These are phyloP conservation scores for Drosophila rhopaloa DNA, from an alignment of 1,140 invertebrate species.

Conservation along the genomic window DNA sequence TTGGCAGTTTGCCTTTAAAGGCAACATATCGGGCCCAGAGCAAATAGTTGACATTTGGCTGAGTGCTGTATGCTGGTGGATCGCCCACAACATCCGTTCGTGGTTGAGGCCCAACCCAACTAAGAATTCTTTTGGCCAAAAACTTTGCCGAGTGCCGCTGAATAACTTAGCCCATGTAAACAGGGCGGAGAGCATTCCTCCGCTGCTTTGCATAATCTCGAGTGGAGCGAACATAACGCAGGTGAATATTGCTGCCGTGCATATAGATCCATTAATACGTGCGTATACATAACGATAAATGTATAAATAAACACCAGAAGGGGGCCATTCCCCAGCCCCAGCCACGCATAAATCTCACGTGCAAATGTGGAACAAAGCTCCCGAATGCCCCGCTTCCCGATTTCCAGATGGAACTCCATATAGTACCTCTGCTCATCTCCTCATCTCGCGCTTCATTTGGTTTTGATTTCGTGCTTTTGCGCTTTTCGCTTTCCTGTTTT, in stretches of 20 bases:
- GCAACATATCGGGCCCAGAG: constrained; percentile 16
- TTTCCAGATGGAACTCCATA: constrained; percentile 19
- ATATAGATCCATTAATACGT: constrained; percentile 30
- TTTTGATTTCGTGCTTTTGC: constrained; percentile 44
- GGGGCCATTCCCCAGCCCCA: constrained; percentile 28
- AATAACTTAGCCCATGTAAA: constrained; percentile 48
- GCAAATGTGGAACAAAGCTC: constrained; percentile 78
- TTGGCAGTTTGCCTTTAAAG: constrained; percentile 68
- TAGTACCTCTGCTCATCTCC: constrained; percentile 6
- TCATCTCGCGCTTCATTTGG: constrained; percentile 37
- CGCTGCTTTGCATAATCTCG: constrained; percentile 60
- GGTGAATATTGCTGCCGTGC: constrained; percentile 34
- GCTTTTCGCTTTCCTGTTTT: constrained; percentile 41
- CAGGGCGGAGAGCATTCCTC: constrained; percentile 26
- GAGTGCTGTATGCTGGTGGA: background rate
- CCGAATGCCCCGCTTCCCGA: constrained; percentile 20
- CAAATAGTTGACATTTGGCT: constrained; percentile 69
- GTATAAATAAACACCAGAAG: constrained; percentile 71
- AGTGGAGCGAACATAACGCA: constrained; percentile 31
- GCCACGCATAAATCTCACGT: constrained; percentile 79
- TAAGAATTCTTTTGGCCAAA: constrained; percentile 48
- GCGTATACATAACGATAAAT: constrained; percentile 59
- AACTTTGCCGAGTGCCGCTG: constrained; percentile 26
- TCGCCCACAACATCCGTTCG: constrained; percentile 72
- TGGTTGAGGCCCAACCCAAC: constrained; percentile 41